These are phyloP conservation scores for Drosophila austrosaltans DNA, from an alignment of 2,888 invertebrate genomes.

Conservation along the genomic window DNA sequence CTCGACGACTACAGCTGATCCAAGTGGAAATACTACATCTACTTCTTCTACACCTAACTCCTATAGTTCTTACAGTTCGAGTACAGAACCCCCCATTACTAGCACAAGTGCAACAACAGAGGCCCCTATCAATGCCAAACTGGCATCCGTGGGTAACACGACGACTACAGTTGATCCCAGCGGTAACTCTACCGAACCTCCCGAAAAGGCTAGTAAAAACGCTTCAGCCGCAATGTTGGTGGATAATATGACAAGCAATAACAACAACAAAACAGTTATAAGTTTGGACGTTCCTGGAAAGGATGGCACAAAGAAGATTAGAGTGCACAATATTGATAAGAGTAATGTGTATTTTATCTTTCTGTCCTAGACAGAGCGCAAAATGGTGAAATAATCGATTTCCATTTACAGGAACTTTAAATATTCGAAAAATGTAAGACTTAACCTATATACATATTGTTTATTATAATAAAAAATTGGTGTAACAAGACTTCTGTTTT, in stretches of 20 bases:
- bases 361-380: not conserved
- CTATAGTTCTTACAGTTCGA: not conserved
- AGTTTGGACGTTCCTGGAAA: constrained; percentile 12
- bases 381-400: not conserved
- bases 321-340: not conserved
- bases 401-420: not conserved
- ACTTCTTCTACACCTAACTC: too few relatives aligned
- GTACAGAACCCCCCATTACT: not conserved
- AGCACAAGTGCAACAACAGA: not conserved
- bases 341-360: constrained; percentile 3
- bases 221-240: too few relatives aligned
- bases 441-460: not conserved
- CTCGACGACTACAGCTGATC: not conserved
- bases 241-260: not conserved
- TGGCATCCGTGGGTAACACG: too few relatives aligned
- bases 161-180: too few relatives aligned
- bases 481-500: not conserved
- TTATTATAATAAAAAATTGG: not conserved
- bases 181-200: not conserved
- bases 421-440: not conserved
- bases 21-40: too few relatives aligned
- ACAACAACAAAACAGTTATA: constrained; percentile 13
- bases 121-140: not conserved
- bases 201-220: too few relatives aligned
- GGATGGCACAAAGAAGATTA: constrained; percentile 1